Evolutionary conservation across 2,797 vertebrate genomes (phyloP).

Genomic region (Danio aesculapii): DNA sequence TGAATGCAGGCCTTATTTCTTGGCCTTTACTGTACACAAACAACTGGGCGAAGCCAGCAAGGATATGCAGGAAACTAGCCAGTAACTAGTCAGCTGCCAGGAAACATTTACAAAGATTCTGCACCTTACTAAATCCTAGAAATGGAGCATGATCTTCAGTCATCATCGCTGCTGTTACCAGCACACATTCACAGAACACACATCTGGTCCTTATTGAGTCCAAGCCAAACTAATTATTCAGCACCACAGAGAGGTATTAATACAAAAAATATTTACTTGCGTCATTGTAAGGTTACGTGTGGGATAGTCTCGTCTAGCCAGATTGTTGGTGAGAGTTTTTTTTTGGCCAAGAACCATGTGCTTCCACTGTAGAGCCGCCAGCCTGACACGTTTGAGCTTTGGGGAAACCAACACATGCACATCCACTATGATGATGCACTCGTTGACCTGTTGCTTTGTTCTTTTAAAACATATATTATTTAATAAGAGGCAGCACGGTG

Average conservation of each 20-base stretch:
- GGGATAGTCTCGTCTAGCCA: slow-evolving; percentile 24
- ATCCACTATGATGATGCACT: neutral
- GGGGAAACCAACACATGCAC: neutral
- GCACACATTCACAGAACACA: slow-evolving; percentile 28
- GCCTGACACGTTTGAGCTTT: neutral
- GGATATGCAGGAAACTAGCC: slow-evolving; percentile 36
- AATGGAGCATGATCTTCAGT: slow-evolving; percentile 48
- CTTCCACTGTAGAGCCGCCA: neutral
- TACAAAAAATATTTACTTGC: slow-evolving; percentile 17
- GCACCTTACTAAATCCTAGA: slow-evolving; percentile 44
- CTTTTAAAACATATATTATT: neutral
- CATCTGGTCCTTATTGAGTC: slow-evolving; percentile 58
- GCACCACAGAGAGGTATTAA: slow-evolving; percentile 40
- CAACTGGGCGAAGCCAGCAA: slow-evolving; percentile 28
- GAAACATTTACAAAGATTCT: slow-evolving; percentile 57
- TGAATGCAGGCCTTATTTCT: slow-evolving; percentile 26
- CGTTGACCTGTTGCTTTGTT: neutral
- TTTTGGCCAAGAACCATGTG: slow-evolving; percentile 12
- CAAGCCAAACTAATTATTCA: slow-evolving; percentile 48
- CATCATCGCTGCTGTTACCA: slow-evolving; percentile 38
- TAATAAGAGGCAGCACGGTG: no score
- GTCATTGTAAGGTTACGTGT: slow-evolving; percentile 26
- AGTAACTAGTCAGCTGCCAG: slow-evolving; percentile 40
- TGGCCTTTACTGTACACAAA: slow-evolving; percentile 43
- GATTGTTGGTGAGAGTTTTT: slow-evolving; percentile 4